Percentiles rank a stretch among this genome's conserved stretches.
These are phyloP conservation scores for Rhinogobio ventralis DNA, from an alignment of 2,797 vertebrate genomes.

Conservation along the genomic window DNA sequence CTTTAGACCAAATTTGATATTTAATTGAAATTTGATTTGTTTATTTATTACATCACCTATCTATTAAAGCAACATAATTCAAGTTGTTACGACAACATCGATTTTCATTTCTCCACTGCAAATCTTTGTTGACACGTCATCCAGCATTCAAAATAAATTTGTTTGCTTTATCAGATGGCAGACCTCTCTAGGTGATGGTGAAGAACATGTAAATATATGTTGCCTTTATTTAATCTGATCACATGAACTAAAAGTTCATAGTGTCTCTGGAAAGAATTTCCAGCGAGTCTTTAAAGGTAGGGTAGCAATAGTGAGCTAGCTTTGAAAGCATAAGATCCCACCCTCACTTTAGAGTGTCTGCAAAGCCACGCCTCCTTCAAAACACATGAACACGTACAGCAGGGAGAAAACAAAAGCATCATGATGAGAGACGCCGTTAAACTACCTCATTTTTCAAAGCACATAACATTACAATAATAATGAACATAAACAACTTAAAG, in stretches of 20 bases:
- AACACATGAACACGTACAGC: too few species aligned
- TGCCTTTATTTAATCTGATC: background rate
- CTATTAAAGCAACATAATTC: slow-evolving; percentile 13
- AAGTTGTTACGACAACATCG: background rate
- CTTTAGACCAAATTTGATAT: background rate
- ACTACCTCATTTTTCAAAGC: too few species aligned
- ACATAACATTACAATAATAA: too few species aligned
- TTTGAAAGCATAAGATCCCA: too few species aligned
- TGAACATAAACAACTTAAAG: too few species aligned
- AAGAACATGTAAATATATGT: background rate
- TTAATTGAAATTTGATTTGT: slow-evolving; percentile 20
- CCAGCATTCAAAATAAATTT: background rate
- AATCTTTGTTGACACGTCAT: background rate
- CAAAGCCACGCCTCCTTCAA: too few species aligned
- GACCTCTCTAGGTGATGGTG: background rate
- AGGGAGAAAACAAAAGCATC: too few species aligned
- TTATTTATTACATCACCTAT: slow-evolving; percentile 21
- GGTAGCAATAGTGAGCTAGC: too few species aligned
- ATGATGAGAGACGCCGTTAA: too few species aligned
- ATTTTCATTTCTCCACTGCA: background rate
- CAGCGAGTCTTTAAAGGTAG: background rate
- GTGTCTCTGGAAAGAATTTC: background rate
- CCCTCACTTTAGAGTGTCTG: too few species aligned
- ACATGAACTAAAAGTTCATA: background rate
- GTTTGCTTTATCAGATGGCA: background rate